Base-by-base conservation (phyloP, 2,888 invertebrate genomes). In the Pycnomerus fuliginosus region DNA sequence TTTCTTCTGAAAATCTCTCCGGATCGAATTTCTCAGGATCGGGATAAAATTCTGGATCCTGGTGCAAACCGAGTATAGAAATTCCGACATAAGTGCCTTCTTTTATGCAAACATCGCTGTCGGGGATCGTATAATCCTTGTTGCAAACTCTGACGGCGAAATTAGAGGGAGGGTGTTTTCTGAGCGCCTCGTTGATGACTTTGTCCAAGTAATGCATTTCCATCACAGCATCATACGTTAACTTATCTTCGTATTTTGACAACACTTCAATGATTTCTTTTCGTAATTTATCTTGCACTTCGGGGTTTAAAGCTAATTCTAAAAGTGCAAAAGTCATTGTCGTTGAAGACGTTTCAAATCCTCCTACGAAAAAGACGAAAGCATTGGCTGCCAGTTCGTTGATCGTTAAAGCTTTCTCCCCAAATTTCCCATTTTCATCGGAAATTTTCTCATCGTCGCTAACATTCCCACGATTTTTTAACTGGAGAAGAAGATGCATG, bases 401-500 rank as follows among this genome's bases (percentile, higher is more conserved):
- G 4, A n/a, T n/a, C n/a, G n/a, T n/a, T n/a, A n/a, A n/a, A n/a
- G n/a, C n/a, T n/a, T n/a, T n/a, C n/a, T n/a, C 40, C 16, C 11
- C 15, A 5, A 24, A 15, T 28, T 34, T 34, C 3, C 25, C 31
- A 15, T 24, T 14, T 3, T 51, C 45, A 2, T 45, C 41, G 3
- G 29, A 22, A 13, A 41, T 20, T 24, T 57, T 36, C 2, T 49
- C 58, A 28, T 59, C 49, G 32, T 35, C 53, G 22, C 8, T 61
- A 60, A 46, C 69, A 64, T 16, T 54, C 2, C 54, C 61, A 10
- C 51, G 58, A 22, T 73, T 70, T 50, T 75, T 75, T 27, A 79
- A 52, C 22, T 79, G 71, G 11, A 76, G 63, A 35, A 79, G 62
- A 2, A 78, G 55, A 46, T 80, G 76, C 39, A 82, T 60, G 45